Base-by-base conservation (phyloP, 2,888 invertebrate genomes). In the Thecophora atra region DNA sequence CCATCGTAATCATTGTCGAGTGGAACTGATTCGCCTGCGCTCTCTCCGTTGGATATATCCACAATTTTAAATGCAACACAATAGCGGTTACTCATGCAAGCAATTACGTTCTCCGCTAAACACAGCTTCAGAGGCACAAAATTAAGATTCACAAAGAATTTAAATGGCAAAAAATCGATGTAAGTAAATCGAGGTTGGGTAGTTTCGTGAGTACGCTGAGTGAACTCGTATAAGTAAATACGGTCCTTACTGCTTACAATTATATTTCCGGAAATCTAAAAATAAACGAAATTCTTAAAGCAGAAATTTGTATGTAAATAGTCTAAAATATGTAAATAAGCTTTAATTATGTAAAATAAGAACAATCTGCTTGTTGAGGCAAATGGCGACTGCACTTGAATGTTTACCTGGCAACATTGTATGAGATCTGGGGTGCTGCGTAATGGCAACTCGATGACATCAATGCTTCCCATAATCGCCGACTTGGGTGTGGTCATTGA, bases 371-470 rank as follows among this genome's bases (percentile, higher is more conserved):
- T n/a, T n/a, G n/a, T n/a, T 13, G 8, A 19, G 21, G 19, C 19
- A n/a, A 19, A 11, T 37, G 37, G n/a, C n/a, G n/a, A n/a, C 17
- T 28, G 19, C 19, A 63, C 0, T 19, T 6, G 84, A 75, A 51
- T 79, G 63, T 75, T 77, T 76, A 88, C 88, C 82, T 90, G 91
- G 77, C 92, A 92, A 77, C 91, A 91, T 8, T 90, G 89, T 69
- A 92, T 89, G 60, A 87, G 83, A 72, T 89, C 89, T 0, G 92
- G 91, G 65, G 90, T 80, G 79, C 83, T 84, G 71, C 88, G 89
- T 4, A 92, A 84, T 0, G 93, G 93, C 62, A 94, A 85, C 82
- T 93, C 93, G 75, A 94, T 92, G 88, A 93, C 92, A 84, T 93
- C 92, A 68, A 92, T 87, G 72, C 90, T 88, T 77, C 90, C 89